These are phyloP conservation scores for Xenopus borealis DNA, from an alignment of 2,113 vertebrate species.

Conservation along the genomic window DNA sequence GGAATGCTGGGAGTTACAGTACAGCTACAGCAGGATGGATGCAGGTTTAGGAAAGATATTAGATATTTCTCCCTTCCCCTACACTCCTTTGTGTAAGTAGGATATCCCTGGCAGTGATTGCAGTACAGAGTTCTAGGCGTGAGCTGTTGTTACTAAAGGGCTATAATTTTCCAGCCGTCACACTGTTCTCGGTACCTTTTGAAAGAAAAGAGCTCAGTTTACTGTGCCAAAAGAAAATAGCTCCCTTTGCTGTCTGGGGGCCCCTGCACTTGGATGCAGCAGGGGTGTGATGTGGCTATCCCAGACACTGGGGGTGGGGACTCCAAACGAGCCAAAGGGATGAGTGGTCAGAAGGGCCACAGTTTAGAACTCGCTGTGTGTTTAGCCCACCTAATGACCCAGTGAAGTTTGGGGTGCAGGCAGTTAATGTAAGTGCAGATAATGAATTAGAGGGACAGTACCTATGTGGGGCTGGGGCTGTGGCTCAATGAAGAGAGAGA, in stretches of 20 bases:
- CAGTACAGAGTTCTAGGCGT: conserved; percentile 23
- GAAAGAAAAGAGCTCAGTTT: conserved; percentile 31
- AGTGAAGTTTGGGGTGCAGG: no score
- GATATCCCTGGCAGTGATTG: not conserved
- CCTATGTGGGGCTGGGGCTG: not conserved
- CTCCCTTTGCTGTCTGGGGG: conserved; percentile 47
- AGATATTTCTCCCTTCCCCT: not conserved
- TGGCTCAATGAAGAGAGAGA: not conserved
- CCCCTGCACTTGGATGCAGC: conserved; percentile 51
- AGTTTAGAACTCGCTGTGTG: conserved; percentile 59
- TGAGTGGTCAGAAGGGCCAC: conserved; percentile 43
- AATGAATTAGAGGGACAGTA: not conserved
- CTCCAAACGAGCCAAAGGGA: not conserved
- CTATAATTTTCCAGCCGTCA: conserved; percentile 45
- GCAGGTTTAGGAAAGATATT: no score
- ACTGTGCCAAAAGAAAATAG: conserved; percentile 63
- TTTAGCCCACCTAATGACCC: not conserved
- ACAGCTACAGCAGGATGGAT: no score
- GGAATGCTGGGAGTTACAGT: no score
- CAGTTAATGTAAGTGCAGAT: not conserved
- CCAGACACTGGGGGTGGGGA: conserved; percentile 44
- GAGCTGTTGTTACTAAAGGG: conserved; percentile 36
- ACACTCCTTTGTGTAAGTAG: conserved; percentile 2
- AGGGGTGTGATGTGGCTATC: conserved; percentile 50
- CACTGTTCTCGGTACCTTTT: conserved; percentile 35